Conservation (phyloP, 2,113 vertebrate species). For the Pelecanus crispus region DNA sequence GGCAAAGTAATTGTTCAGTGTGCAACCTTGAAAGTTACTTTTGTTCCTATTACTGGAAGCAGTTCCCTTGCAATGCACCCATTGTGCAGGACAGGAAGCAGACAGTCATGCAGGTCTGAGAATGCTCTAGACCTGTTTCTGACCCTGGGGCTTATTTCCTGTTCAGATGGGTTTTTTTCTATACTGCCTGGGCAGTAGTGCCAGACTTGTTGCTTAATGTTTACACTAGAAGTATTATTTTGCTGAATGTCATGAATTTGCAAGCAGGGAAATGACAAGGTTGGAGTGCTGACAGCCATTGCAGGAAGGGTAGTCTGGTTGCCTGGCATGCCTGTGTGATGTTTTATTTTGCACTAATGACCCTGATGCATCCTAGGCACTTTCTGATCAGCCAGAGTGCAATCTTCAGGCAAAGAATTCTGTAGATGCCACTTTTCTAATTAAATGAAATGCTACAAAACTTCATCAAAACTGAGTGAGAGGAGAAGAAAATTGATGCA, state of each 20-base stretch:
- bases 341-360: constrained; percentile 55
- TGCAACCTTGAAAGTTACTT: constrained; percentile 57
- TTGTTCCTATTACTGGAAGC: constrained; percentile 52
- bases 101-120: constrained; percentile 33
- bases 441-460: background rate
- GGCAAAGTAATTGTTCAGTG: constrained; percentile 48
- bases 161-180: background rate
- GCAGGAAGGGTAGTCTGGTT: constrained; percentile 22
- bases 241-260: constrained; percentile 18
- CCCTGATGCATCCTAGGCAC: background rate
- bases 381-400: background rate
- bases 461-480: background rate
- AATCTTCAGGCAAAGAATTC: background rate
- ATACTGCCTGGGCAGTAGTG: background rate
- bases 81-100: constrained; percentile 58
- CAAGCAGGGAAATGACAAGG: constrained; percentile 26
- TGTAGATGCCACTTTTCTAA: background rate
- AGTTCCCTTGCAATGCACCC: constrained; percentile 33
- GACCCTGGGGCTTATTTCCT: constrained; percentile 41
- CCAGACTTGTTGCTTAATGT: constrained; percentile 17
- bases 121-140: constrained; percentile 23
- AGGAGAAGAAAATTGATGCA: background rate
- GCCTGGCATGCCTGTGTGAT: constrained; percentile 16
- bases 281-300: constrained; percentile 11
- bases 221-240: constrained; percentile 54